Evolutionary conservation across 1,140 invertebrate genomes (phyloP).

Genomic region (Cotesia glomerata): DNA sequence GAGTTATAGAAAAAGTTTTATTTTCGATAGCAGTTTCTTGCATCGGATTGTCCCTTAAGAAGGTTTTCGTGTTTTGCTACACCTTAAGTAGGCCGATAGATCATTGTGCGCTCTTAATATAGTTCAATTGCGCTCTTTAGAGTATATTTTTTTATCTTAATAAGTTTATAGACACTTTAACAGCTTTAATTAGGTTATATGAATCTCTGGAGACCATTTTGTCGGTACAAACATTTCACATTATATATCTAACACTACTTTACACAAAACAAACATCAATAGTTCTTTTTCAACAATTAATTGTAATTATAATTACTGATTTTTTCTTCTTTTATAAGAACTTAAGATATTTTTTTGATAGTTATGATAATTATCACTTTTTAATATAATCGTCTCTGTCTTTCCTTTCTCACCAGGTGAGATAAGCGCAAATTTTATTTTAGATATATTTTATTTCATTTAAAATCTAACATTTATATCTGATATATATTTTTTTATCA

Average conservation of each 20-base stretch:
- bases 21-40: constrained; percentile 17
- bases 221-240: not conserved
- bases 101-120: not conserved
- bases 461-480: not conserved
- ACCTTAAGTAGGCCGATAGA: constrained; percentile 27
- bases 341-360: too few relatives aligned
- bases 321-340: not conserved
- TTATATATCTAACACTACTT: constrained; percentile 14
- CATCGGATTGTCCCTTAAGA: constrained; percentile 30
- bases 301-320: not conserved
- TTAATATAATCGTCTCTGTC: not conserved
- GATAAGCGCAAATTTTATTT: constrained; percentile 21
- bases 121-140: not conserved
- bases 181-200: too few relatives aligned
- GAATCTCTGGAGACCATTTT: too few relatives aligned
- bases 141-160: not conserved
- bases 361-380: too few relatives aligned
- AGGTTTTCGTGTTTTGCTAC: constrained; percentile 21
- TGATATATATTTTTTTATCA: too few relatives aligned
- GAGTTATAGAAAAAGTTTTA: constrained; percentile 6
- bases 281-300: not conserved
- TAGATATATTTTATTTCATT: not conserved
- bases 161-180: not conserved
- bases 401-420: constrained; percentile 15
- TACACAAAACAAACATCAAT: constrained; percentile 13